These are phyloP conservation scores for Neotoxoptera formosana DNA, from an alignment of 1,140 invertebrate genomes.

Conservation along the genomic window DNA sequence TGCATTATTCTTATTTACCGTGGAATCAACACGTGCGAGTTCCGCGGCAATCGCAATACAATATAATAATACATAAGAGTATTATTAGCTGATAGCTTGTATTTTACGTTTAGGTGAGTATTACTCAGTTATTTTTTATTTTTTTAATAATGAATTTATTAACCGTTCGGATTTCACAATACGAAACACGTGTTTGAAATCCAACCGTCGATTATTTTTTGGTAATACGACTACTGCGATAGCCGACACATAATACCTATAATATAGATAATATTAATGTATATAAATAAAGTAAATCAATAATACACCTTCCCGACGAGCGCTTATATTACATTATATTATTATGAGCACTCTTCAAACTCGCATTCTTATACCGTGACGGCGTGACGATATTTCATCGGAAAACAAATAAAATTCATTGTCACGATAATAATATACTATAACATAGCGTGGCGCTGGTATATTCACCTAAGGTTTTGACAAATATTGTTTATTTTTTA, in stretches of 20 bases:
- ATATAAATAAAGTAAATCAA: neutral
- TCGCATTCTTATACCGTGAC: neutral
- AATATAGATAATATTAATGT: neutral
- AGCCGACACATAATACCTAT: neutral
- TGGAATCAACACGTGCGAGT: neutral
- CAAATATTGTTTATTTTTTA: neutral
- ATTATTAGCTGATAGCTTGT: neutral
- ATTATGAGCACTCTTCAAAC: neutral
- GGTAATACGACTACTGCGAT: neutral
- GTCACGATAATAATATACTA: neutral
- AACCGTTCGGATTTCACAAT: neutral
- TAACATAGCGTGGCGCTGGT: neutral
- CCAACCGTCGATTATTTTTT: neutral
- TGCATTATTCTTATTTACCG: neutral
- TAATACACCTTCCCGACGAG: neutral
- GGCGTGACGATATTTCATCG: neutral
- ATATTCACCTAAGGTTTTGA: neutral
- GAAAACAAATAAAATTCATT: constrained; percentile 2
- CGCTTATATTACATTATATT: neutral
- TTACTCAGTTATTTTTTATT: neutral
- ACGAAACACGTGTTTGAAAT: constrained; percentile 16
- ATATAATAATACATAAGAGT: no score
- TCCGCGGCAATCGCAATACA: neutral
- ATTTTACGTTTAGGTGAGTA: neutral
- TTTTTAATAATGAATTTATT: neutral